Conservation (phyloP, 2,113 vertebrate species). For the Colaptes auratus region DNA sequence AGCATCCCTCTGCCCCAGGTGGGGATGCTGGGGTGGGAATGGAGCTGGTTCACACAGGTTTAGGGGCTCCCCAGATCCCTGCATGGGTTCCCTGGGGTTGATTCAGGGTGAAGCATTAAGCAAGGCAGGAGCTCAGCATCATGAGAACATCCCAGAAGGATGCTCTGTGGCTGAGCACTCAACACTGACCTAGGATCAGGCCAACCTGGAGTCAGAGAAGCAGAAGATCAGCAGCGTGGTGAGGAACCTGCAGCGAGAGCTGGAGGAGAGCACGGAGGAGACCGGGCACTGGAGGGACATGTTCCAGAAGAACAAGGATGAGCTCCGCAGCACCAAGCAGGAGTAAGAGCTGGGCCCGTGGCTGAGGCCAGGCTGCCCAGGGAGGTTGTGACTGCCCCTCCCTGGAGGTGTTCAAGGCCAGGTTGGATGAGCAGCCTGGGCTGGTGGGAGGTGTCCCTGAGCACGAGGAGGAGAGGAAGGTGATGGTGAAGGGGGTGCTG, state of each 20-base stretch:
- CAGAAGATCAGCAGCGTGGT: constrained; percentile 84
- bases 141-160: accelerated
- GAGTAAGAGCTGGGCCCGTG: constrained; percentile 75
- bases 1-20: accelerated
- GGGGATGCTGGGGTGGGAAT: neutral
- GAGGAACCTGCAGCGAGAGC: constrained; percentile 86
- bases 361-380: no score
- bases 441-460: no score
- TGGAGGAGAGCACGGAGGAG: constrained; percentile 91
- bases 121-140: accelerated
- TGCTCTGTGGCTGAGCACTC: neutral
- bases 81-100: neutral
- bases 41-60: accelerated
- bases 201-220: constrained; percentile 84
- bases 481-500: accelerated
- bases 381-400: no score
- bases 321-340: constrained; percentile 86
- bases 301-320: constrained; percentile 89
- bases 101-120: accelerated
- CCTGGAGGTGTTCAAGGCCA: no score
- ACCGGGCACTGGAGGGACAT: constrained; percentile 90
- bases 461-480: neutral
- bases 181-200: constrained; percentile 77
- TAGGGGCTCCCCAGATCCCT: neutral
- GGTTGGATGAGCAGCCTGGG: no score